phyloP scores from a whole-genome alignment of 2,888 invertebrate species.

The Chymomyza fuscimana region DNA sequence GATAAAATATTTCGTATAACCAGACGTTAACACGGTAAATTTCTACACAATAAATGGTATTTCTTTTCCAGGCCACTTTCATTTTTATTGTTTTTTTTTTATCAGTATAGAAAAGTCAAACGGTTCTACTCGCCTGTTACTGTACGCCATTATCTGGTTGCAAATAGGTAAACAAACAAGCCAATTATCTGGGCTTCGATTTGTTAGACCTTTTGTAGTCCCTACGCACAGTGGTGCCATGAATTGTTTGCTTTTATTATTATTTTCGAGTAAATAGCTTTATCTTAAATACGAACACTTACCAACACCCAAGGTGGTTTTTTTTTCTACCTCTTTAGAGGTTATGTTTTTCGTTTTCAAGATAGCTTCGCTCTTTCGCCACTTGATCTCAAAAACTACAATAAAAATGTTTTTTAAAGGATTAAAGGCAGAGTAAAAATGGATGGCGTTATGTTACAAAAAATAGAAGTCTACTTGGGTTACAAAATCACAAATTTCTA shows the following conservation, averaged over 20 bases:
- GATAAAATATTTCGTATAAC: constrained; percentile 24
- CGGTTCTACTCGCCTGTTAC: constrained; percentile 32
- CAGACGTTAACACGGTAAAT: constrained; percentile 29
- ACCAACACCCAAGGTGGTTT: background rate
- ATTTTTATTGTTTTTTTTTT: constrained; percentile 29
- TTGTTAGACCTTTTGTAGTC: constrained; percentile 40
- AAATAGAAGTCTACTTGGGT: no score
- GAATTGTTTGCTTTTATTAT: constrained; percentile 3
- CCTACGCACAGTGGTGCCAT: constrained; percentile 39
- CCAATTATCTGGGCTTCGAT: constrained; percentile 69
- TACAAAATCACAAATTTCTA: no score
- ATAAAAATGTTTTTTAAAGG: no score
- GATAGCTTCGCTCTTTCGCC: no score
- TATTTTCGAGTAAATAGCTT: constrained; percentile 10
- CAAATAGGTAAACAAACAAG: constrained; percentile 65
- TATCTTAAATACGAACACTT: background rate
- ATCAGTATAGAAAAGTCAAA: constrained; percentile 55
- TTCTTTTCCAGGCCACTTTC: constrained; percentile 27
- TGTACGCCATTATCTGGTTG: constrained; percentile 59
- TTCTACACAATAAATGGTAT: constrained; percentile 52
- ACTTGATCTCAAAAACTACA: no score
- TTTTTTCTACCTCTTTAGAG: no score
- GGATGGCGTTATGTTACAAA: no score
- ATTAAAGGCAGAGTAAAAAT: no score
- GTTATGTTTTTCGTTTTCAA: no score